Conservation (phyloP, 2,797 vertebrate species). For the Tamandua tetradactyla region DNA sequence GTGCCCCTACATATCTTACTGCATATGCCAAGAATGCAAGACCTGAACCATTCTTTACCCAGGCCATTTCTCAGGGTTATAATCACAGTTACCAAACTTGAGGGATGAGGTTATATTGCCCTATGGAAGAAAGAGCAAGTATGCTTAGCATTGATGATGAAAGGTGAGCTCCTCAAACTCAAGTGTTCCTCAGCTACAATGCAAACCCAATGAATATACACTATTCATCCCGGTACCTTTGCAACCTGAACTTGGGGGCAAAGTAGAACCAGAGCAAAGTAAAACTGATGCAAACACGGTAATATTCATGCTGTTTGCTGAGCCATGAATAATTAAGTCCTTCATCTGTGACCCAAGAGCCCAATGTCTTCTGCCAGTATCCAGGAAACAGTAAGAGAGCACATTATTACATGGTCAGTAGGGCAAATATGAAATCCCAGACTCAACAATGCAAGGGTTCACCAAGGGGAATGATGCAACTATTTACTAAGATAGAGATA, state of each 20-base stretch:
- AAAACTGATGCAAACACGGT: not conserved
- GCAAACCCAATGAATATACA: not conserved
- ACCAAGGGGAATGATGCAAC: not conserved
- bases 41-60: not conserved
- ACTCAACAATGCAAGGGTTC: not conserved
- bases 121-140: not conserved
- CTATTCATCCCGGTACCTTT: not conserved
- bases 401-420: too few species aligned
- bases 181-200: not conserved
- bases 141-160: not conserved
- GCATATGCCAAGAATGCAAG: not conserved
- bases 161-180: constrained; percentile 8
- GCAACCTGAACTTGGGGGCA: not conserved
- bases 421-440: constrained; percentile 27
- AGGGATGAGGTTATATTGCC: not conserved
- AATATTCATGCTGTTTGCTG: not conserved
- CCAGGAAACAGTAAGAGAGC: too few species aligned
- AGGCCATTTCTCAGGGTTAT: not conserved
- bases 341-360: not conserved
- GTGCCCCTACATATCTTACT: not conserved
- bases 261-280: not conserved
- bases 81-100: not conserved
- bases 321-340: not conserved
- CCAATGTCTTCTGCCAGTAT: not conserved
- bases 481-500: too few species aligned